Percentiles rank a stretch among this genome's conserved stretches.
Evolutionary conservation across 2,113 vertebrate species (phyloP).

Genomic region (Plestiodon gilberti): DNA sequence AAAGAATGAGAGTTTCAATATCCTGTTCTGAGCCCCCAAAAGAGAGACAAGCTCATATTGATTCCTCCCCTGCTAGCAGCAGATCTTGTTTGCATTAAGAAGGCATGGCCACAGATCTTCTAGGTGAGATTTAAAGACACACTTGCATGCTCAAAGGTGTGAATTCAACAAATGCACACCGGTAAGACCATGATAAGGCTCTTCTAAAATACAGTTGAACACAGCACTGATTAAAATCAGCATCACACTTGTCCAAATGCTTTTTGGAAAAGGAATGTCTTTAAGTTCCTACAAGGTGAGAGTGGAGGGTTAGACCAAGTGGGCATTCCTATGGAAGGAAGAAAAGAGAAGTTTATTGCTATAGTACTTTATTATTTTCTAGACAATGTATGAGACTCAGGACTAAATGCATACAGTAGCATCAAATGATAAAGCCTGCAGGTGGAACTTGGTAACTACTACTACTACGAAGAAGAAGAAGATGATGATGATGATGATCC

Average conservation of each 20-base stretch:
- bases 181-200: neutral
- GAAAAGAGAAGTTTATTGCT: neutral
- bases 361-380: too few relatives aligned
- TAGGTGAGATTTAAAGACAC: neutral
- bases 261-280: neutral
- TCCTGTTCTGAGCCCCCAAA: slow-evolving; percentile 3
- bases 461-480: too few relatives aligned
- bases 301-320: neutral
- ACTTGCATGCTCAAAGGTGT: neutral
- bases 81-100: neutral
- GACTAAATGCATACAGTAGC: too few relatives aligned
- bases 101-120: neutral
- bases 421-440: neutral
- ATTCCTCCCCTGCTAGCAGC: neutral
- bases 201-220: neutral
- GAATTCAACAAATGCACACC: neutral
- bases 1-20: neutral
- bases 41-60: neutral
- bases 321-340: neutral
- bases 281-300: neutral
- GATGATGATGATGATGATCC: too few relatives aligned
- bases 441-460: neutral
- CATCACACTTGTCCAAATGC: neutral
- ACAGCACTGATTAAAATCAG: neutral
- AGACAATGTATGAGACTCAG: too few relatives aligned